phyloP scores from a whole-genome alignment of 2,888 invertebrate species.

The Nemoura dubitans region DNA sequence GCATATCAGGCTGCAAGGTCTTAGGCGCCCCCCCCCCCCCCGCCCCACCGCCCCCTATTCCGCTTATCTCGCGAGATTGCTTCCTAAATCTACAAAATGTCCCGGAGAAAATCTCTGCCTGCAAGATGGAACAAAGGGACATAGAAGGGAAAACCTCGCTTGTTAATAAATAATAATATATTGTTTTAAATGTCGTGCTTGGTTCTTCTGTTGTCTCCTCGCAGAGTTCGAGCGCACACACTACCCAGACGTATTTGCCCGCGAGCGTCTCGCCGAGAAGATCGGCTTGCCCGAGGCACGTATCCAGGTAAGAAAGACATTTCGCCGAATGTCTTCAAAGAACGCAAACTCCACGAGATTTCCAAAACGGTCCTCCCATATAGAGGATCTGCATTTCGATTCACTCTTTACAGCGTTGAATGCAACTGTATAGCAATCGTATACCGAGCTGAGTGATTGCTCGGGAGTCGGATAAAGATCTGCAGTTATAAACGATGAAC shows the following conservation, averaged over 20 bases:
- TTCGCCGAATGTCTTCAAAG: no score
- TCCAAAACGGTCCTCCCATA: neutral
- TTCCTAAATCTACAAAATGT: constrained; percentile 15
- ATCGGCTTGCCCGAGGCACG: constrained; percentile 93
- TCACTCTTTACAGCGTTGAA: neutral
- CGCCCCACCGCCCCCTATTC: neutral
- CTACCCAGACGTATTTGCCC: constrained; percentile 94
- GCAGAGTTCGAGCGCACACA: constrained; percentile 91
- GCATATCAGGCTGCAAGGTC: neutral
- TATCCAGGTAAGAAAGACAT: constrained; percentile 76
- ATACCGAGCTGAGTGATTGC: neutral
- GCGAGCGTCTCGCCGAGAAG: constrained; percentile 90
- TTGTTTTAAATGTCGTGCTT: neutral
- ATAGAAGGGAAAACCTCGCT: neutral
- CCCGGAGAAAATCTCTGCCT: neutral
- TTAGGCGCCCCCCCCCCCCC: neutral
- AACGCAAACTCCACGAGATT: neutral
- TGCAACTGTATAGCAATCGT: neutral
- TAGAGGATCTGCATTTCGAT: neutral
- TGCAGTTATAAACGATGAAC: neutral
- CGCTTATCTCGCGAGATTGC: constrained; percentile 14
- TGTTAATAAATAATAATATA: neutral
- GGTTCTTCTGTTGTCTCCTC: constrained; percentile 13
- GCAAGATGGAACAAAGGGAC: neutral
- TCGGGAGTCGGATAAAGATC: neutral